A percentile compares a stretch with the other conserved stretches of the same genome.
These are phyloP conservation scores for Bembecia ichneumoniformis DNA, from an alignment of 2,888 invertebrate species.

Conservation along the genomic window DNA sequence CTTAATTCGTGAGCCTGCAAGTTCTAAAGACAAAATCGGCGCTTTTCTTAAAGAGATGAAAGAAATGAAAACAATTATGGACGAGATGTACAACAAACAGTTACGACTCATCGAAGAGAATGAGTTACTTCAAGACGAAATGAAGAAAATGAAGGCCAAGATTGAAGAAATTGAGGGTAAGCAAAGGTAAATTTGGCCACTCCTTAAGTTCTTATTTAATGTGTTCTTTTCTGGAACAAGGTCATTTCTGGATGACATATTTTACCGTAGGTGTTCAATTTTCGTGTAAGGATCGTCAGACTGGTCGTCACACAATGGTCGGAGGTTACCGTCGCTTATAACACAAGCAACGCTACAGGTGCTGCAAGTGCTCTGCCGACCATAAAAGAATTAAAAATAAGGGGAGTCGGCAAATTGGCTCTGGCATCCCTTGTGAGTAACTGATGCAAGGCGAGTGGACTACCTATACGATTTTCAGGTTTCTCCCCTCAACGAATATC, in stretches of 20 bases:
- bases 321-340: no score
- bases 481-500: no score
- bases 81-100: conserved; percentile 41
- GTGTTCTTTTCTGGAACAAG: not conserved
- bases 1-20: conserved; percentile 33
- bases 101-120: conserved; percentile 39
- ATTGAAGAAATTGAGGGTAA: conserved; percentile 51
- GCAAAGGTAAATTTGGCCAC: conserved; percentile 37
- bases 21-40: conserved; percentile 14
- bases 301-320: no score
- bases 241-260: not conserved
- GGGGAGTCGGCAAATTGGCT: no score
- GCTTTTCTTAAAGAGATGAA: conserved; percentile 28
- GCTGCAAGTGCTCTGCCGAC: no score
- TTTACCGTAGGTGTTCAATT: not conserved
- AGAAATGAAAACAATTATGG: conserved; percentile 31
- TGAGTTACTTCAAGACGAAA: conserved; percentile 33
- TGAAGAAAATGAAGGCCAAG: conserved; percentile 42
- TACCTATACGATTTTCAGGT: no score
- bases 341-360: no score
- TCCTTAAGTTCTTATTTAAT: not conserved
- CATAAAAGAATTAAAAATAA: no score
- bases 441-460: no score
- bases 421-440: no score
- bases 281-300: no score